A percentile compares a stretch with the other conserved stretches of the same genome.
Evolutionary conservation across 2,888 invertebrate genomes (phyloP).

Genomic region (Drosophila engyochracea): DNA sequence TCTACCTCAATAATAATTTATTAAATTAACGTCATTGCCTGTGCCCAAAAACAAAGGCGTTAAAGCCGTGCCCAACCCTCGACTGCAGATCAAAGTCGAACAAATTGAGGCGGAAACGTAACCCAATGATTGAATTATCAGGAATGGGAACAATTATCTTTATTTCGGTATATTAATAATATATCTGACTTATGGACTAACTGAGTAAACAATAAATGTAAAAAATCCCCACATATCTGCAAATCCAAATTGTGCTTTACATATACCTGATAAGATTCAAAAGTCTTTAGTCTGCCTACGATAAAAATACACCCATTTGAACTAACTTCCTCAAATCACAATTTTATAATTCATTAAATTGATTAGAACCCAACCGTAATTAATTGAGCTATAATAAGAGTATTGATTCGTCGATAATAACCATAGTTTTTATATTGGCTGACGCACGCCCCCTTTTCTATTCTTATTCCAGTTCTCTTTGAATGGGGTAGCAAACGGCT

Average conservation of each 20-base stretch:
- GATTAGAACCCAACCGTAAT: background rate
- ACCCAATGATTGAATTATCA: background rate
- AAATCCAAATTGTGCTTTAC: background rate
- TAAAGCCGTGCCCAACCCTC: background rate
- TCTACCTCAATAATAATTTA: slow-evolving; percentile 27
- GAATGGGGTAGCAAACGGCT: slow-evolving; percentile 3
- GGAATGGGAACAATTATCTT: background rate
- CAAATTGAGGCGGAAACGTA: background rate
- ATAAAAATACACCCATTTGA: background rate
- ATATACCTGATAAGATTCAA: background rate
- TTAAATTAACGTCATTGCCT: slow-evolving; percentile 5
- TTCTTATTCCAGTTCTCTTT: slow-evolving; percentile 15
- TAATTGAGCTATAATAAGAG: slow-evolving; percentile 9
- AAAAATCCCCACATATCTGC: background rate
- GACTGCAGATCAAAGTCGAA: background rate
- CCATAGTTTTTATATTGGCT: background rate
- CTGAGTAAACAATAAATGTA: background rate
- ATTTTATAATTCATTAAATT: background rate
- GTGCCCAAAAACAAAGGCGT: background rate
- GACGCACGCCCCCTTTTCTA: slow-evolving; percentile 52
- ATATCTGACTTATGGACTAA: background rate
- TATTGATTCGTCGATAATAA: slow-evolving; percentile 17
- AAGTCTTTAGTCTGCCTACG: background rate
- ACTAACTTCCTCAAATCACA: too few species aligned
- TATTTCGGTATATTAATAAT: background rate